Evolutionary conservation across 2,888 invertebrate species (phyloP).

Genomic region (Dexiosoma caninum): DNA sequence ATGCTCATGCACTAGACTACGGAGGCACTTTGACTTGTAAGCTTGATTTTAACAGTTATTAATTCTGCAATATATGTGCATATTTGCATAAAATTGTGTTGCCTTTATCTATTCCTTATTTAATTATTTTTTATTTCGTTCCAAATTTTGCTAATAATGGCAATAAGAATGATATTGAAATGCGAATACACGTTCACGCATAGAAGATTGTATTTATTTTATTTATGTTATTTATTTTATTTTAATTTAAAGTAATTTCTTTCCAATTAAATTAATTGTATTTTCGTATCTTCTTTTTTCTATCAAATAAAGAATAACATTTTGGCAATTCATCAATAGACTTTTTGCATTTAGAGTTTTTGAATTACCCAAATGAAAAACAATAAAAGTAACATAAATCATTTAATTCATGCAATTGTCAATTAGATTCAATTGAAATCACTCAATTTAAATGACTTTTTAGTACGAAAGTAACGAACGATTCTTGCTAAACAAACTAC

Average conservation of each 20-base stretch:
- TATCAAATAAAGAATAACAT: slow-evolving; percentile 15
- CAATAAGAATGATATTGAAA: no score
- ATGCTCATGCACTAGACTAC: no score
- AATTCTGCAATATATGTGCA: no score
- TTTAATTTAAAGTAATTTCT: neutral
- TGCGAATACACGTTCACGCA: no score
- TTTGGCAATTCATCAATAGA: slow-evolving; percentile 32
- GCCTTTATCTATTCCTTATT: no score
- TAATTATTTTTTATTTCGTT: no score
- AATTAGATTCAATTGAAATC: slow-evolving; percentile 72
- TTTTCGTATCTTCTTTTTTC: neutral
- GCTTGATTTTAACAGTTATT: no score
- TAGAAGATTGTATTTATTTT: no score
- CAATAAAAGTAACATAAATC: slow-evolving; percentile 71
- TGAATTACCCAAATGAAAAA: slow-evolving; percentile 25
- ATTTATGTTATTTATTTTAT: no score
- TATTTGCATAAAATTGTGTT: no score
- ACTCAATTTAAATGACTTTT: slow-evolving; percentile 58
- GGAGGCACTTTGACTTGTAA: no score
- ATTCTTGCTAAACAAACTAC: neutral
- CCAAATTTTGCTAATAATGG: no score
- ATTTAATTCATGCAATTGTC: slow-evolving; percentile 73
- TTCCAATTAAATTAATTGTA: neutral
- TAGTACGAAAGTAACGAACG: neutral
- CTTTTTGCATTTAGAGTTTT: neutral